Evolutionary conservation across 2,797 vertebrate species (phyloP), one percentile per base, ranked within the genome.

Genomic region (Sebastes hubbsi): DNA sequence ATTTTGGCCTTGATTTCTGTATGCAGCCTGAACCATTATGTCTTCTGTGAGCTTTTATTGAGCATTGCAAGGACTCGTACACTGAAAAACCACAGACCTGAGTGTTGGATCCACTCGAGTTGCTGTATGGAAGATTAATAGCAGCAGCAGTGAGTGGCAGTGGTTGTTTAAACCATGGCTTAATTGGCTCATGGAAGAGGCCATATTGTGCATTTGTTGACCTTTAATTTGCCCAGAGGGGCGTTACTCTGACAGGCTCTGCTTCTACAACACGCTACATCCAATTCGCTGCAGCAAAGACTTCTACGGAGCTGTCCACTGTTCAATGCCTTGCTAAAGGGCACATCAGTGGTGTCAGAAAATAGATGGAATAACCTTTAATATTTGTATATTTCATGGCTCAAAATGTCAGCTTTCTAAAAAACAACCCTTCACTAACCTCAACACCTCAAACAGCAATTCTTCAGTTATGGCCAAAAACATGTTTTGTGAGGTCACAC

Each of bases 371-470:
- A 59, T 75, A 58, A 66, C 66, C 58, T 80, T 86, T 74, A 52
- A 62, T 10, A 1, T 49, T 42, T 0, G 6, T 1, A 36, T 10
- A 24, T 22, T 46, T 25, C 10, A 29, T 2, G 70, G 68, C 66
- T 65, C 8, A 30, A 78, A 85, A 80, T 78, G 60, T 75, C 67
- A 78, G 22, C 29, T 6, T 27, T 36, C 61, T 30, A 72, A 83
- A 75, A 84, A 30, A 34, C 42, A 80, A 13, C 24, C 36, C 29
- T 42, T 82, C 34, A 10, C 14, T 16, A 58, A 78, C 34, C 5
- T 46, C 30, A 38, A 61, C 42, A 49, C 24, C 62, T 66, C 71
- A 61, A 46, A 56, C 55, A 59, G 56, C 14, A 42, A 42, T 14
- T 36, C 34, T 36, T 12, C 34, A 36, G 34, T 36, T 36, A 36